phyloP scores from a whole-genome alignment of 2,888 invertebrate genomes.

The Myopa testacea region DNA sequence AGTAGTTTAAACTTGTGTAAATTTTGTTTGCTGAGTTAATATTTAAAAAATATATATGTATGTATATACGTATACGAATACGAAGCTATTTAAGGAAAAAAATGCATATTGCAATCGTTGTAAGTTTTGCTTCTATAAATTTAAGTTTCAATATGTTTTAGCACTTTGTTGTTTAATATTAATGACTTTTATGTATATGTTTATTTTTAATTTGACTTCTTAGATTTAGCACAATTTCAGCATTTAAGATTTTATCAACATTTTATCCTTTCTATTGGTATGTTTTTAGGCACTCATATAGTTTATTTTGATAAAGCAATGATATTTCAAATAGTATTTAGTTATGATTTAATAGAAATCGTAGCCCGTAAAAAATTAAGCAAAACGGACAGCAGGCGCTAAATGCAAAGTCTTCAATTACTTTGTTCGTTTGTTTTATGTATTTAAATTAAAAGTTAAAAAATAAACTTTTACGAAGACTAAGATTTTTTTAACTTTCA shows the following conservation, averaged over 20 bases:
- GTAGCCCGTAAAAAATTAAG: background rate
- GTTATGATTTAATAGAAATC: background rate
- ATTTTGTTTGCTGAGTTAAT: no score
- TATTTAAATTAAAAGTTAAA: background rate
- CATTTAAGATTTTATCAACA: slow-evolving; percentile 3
- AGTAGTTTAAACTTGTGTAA: no score
- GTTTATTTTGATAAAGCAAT: slow-evolving; percentile 15
- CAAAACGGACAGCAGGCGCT: slow-evolving; percentile 26
- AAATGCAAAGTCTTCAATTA: slow-evolving; percentile 19
- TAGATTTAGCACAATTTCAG: slow-evolving; percentile 3
- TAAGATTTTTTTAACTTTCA: background rate
- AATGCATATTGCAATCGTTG: background rate
- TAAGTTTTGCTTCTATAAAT: slow-evolving; percentile 9
- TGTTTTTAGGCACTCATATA: slow-evolving; percentile 35
- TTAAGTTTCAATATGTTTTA: no score
- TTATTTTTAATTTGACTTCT: slow-evolving; percentile 12
- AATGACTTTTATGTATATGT: slow-evolving; percentile 9
- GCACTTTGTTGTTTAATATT: slow-evolving; percentile 12
- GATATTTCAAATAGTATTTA: slow-evolving; percentile 16
- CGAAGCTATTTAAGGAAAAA: background rate
- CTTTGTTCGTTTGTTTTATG: background rate
- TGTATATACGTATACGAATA: no score
- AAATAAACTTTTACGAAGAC: background rate
- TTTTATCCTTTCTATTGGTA: background rate
- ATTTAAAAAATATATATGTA: no score